Base-by-base conservation (phyloP, 2,113 vertebrate genomes). In the Addax nasomaculatus region DNA sequence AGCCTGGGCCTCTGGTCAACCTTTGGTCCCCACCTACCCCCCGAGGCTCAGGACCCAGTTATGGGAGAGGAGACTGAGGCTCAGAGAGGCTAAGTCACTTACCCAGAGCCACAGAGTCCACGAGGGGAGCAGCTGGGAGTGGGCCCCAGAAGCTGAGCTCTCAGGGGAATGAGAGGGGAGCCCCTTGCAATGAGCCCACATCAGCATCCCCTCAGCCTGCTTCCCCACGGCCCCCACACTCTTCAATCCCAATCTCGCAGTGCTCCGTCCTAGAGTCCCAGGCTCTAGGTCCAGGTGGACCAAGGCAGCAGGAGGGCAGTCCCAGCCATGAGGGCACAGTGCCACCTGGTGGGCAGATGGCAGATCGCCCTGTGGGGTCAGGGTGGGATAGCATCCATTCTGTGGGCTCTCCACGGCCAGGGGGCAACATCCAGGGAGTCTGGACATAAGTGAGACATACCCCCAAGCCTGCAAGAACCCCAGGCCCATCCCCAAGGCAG, bases 341-440 rank as follows among this genome's bases (percentile, higher is more conserved):
- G 96, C 98, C 99, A 98, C 92, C 98, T 98, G 98, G 98, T 97
- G 98, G 98, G 45, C 55, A 0, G 6, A 33, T 1, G 14, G 36
- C 36, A 76, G 36, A 23, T 25, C 1, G 2, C 43, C 6, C 1
- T 2, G 0, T 0, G 1, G 73, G 64, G 58, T 2, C 7, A 11
- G 6, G 10, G 2, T 9, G 0, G 12, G 29, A 2, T 10, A 95
- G 87, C 93, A 79, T 47, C 29, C 3, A 3, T 39, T 80, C 43
- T 53, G 1, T 6, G 16, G 30, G 30, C 55, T 14, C 2, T 45
- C 55, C 96, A 92, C 62, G 5, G 12, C 95, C 93, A 21, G 27
- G 49, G 21, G 19, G 51, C 58, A 55, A 53, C 0, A 6, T 19
- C 47, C 1, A 15, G 51, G 47, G 36, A 45, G 91, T 17, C 95